Evolutionary conservation across 1,140 invertebrate species (phyloP), one percentile per base, ranked within the genome.

Genomic region (Drosophila repleta): DNA sequence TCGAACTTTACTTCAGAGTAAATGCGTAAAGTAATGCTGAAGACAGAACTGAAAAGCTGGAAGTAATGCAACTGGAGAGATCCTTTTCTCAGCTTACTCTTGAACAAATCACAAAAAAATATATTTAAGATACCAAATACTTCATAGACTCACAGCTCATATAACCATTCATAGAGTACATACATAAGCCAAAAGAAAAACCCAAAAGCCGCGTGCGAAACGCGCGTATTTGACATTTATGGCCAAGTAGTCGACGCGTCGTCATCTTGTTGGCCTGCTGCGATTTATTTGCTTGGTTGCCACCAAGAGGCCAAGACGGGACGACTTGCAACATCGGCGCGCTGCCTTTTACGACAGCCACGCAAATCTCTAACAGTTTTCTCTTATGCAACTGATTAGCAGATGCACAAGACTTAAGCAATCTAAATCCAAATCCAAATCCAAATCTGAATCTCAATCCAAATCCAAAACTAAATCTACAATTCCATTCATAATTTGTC

Each of bases 191-290:
- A 43, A 64, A 64, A 53, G n/a, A 56, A 63, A 70, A 63, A 18
- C 21, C 20, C 35, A 35, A 64, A 68, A 83, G 79, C 56, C 58
- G 63, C 72, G 57, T 76, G 69, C 20, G 15, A 57, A 76, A 66
- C 72, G 72, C 66, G 61, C 60, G 49, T 69, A 63, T 77, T 87
- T 76, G 52, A 68, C 73, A 73, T 88, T 82, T 75, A 62, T 79
- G 76, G 76, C 72, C 69, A 73, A 49, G 26, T 43, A 55, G 35
- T 55, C 57, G 26, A 43, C 29, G 49, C 64, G 58, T 68, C 64
- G 64, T 74, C 53, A 45, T 32, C 41, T 63, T 26, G 20, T 52
- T 61, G n/a, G 39, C 32, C 17, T 53, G 18, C 43, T 61, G 49
- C 15, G 29, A 53, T 63, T 41, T 35, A 52, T 46, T 18, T 46